Evolutionary conservation across 1,140 invertebrate species (phyloP), one percentile per base, ranked within the genome.

Genomic region (Sycobia sp.): DNA sequence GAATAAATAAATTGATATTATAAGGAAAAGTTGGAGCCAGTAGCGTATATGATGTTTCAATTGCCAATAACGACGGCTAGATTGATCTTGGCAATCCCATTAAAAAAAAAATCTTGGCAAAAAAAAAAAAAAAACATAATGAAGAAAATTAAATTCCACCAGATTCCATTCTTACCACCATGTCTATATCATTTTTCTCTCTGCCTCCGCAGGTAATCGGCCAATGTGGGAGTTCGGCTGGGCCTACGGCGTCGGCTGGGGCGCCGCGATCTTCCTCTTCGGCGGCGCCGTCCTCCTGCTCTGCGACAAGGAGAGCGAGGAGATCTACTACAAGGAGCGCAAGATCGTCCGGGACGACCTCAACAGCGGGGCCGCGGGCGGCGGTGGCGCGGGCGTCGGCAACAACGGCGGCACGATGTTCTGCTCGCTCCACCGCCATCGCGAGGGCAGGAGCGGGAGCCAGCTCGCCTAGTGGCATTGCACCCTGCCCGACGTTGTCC

Each of bases 191-290:
- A n/a, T n/a, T n/a, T n/a, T n/a, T n/a, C n/a, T n/a, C n/a, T n/a
- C n/a, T n/a, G n/a, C n/a, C n/a, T 36, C 3, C 9, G 13, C 76
- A 92, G 92, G 92, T 65, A 94, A 94, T 81, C 85, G 92, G 70
- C 86, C 88, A 39, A 87, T 93, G 66, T 96, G 94, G 93, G 93
- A 96, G 75, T 97, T 97, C 75, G 95, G 94, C 25, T 98, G 95
- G 95, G 95, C 95, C 3, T 98, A 98, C 74, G 96, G 96, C 22
- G 93, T 98, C 3, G 95, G 94, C 3, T 98, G 96, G 96, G 95
- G 95, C 50, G 91, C 95, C 14, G 93, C 93, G 66, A 96, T 98
- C 69, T 97, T 99, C 81, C 86, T 97, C 23, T 95, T 98, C 80
- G 95, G 95, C 23, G 94, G 93, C 27, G 91, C 95, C 1, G 88